Conservation (phyloP, 1,140 invertebrate species). For the Aphaenogaster rudis region DNA sequence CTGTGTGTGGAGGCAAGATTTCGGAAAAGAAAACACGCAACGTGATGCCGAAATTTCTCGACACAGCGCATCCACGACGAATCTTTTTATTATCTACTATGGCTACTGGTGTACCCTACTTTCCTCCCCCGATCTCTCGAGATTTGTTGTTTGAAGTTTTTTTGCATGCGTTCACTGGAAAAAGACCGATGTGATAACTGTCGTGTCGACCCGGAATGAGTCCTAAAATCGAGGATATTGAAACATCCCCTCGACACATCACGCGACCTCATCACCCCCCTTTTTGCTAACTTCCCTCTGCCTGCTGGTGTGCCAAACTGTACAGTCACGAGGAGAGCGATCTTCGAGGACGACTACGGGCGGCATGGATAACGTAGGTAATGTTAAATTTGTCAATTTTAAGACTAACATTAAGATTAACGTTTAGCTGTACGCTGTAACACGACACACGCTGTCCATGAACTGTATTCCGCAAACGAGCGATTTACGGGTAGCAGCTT, state of each 20-base stretch:
- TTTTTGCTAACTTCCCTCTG: conserved; percentile 74
- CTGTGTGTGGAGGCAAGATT: conserved; percentile 31
- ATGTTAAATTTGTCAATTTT: conserved; percentile 65
- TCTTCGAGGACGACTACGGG: background rate
- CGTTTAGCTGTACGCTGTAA: conserved; percentile 12
- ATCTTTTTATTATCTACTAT: conserved; percentile 36
- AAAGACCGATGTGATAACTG: conserved; percentile 68
- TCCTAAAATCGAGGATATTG: conserved; percentile 65
- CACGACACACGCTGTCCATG: conserved; percentile 35
- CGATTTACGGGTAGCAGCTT: background rate
- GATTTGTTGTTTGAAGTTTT: conserved; percentile 73
- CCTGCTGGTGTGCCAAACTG: conserved; percentile 77
- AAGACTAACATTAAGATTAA: conserved; percentile 50
- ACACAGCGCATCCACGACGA: conserved; percentile 16
- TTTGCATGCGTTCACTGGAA: conserved; percentile 71
- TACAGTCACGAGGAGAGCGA: conserved; percentile 64
- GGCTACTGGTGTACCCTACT: conserved; percentile 37
- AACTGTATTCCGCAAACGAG: conserved; percentile 5
- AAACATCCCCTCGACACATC: conserved; percentile 54
- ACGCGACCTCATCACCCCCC: conserved; percentile 50
- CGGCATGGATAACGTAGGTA: conserved; percentile 64
- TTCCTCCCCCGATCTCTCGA: background rate
- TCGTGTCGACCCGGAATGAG: conserved; percentile 70
- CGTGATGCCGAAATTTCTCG: conserved; percentile 24
- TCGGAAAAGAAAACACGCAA: conserved; percentile 53